These are phyloP conservation scores for Macrostomum cliftonense DNA, from an alignment of 2,888 invertebrate species.

Conservation along the genomic window DNA sequence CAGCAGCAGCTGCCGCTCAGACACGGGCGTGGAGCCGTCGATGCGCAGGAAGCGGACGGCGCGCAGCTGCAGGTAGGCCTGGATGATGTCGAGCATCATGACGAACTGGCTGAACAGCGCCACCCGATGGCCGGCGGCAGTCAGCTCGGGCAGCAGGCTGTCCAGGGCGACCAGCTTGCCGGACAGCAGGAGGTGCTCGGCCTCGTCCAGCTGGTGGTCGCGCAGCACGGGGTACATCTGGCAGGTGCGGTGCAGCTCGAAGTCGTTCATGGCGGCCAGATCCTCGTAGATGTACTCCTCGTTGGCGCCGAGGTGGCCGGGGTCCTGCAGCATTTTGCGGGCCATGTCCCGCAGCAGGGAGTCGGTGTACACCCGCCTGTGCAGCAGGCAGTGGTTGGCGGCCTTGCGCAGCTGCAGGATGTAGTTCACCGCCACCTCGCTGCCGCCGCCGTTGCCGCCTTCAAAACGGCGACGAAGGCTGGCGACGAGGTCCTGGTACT, in stretches of 20 bases:
- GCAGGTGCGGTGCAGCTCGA: slow-evolving; percentile 64
- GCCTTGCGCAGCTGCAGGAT: slow-evolving; percentile 82
- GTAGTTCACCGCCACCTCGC: slow-evolving; percentile 41
- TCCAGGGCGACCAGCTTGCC: slow-evolving; percentile 71
- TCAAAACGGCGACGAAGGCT: slow-evolving; percentile 44
- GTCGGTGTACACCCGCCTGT: slow-evolving; percentile 51
- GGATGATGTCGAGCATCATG: slow-evolving; percentile 76
- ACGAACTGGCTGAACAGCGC: slow-evolving; percentile 89
- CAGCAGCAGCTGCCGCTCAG: slow-evolving; percentile 56
- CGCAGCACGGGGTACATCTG: slow-evolving; percentile 45
- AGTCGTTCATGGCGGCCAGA: slow-evolving; percentile 68
- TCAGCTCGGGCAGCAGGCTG: slow-evolving; percentile 52
- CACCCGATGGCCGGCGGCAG: slow-evolving; percentile 47
- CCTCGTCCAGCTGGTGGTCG: slow-evolving; percentile 30
- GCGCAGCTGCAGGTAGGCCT: slow-evolving; percentile 59
- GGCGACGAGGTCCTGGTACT: slow-evolving; percentile 56
- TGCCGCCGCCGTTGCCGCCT: neutral
- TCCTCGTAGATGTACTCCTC: slow-evolving; percentile 55
- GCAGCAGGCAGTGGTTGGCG: slow-evolving; percentile 74
- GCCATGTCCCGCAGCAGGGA: slow-evolving; percentile 49
- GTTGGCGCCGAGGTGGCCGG: slow-evolving; percentile 35
- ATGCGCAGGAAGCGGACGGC: slow-evolving; percentile 57
- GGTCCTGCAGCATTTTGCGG: slow-evolving; percentile 35
- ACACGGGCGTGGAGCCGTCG: slow-evolving; percentile 63
- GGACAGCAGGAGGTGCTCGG: slow-evolving; percentile 53